Conservation (phyloP, 1,140 invertebrate genomes). For the Scaptomyza pallida region DNA sequence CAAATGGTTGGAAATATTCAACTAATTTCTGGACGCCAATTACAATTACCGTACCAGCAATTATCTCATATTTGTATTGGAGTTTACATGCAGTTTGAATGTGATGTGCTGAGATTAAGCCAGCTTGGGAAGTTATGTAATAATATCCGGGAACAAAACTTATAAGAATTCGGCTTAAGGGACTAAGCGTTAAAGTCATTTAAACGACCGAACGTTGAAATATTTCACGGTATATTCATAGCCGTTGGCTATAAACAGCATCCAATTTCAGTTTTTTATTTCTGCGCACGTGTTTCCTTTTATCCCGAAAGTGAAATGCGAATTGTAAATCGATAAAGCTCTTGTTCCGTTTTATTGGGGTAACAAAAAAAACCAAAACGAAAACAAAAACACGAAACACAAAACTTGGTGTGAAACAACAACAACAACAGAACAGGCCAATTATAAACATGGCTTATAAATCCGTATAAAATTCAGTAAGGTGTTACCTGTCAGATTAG, state of each 20-base stretch:
- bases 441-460: conserved; percentile 10
- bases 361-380: neutral
- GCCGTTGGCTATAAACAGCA: conserved; percentile 16
- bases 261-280: conserved; percentile 16
- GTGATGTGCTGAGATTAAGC: neutral
- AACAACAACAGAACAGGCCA: neutral
- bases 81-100: neutral
- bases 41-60: neutral
- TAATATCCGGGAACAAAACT: conserved; percentile 1
- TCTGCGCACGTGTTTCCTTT: neutral
- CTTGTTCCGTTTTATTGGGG: conserved; percentile 1
- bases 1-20: conserved; percentile 6
- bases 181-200: neutral
- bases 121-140: neutral
- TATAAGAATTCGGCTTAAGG: neutral
- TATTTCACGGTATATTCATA: conserved; percentile 8
- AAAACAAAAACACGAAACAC: too few relatives aligned
- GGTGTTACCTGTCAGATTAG: neutral
- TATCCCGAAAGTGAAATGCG: neutral
- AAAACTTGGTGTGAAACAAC: neutral
- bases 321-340: conserved; percentile 12
- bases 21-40: neutral
- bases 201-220: neutral
- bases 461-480: neutral
- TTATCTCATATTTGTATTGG: neutral